Evolutionary conservation across 2,113 vertebrate species (phyloP), one percentile per base, ranked within the genome.

Genomic region (Psammodynastes pulverulentus): DNA sequence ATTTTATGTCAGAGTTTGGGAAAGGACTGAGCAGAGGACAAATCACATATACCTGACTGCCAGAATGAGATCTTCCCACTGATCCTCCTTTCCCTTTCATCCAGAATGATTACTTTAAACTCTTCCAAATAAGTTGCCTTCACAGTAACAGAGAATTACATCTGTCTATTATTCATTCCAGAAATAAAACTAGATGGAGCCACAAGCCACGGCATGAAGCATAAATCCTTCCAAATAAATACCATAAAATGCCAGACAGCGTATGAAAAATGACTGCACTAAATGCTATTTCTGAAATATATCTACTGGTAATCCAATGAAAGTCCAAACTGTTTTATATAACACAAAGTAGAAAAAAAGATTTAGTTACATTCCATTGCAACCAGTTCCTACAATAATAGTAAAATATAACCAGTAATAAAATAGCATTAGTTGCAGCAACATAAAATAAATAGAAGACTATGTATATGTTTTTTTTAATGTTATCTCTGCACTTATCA

Each of bases 31-130:
- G 45, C 86, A 29, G 45, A 85, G 67, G 93, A 51, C 85, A 62
- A 93, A 53, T 84, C 54, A 45, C 29, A 86, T 79, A 58, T 67
- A 34, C 84, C 53, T 84, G 39, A 4, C 49, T 72, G 49, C 84
- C 72, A 92, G 90, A 90, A 56, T 39, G 45, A 86, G 62, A 84
- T 45, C 51, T 87, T 51, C 88, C 72, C 9, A 39, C 43, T 87
- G 89, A 91, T 88, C 54, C 10, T 91, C n/a, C 49, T 91, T 88
- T 88, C 15, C 52, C 12, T 56, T 91, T 90, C 43, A 84, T 43
- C 62, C 52, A 84, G 29, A n/a, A 39, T 84, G 52, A 67, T 89
- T 91, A 91, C 39, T 84, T 84, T 72, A 53, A 89, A 10, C 43
- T 89, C 43, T 58, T 46, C 84, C 89, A 90, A 87, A 34, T 53